Conservation (phyloP, 2,113 vertebrate species). For the Gymnarchus niloticus region DNA sequence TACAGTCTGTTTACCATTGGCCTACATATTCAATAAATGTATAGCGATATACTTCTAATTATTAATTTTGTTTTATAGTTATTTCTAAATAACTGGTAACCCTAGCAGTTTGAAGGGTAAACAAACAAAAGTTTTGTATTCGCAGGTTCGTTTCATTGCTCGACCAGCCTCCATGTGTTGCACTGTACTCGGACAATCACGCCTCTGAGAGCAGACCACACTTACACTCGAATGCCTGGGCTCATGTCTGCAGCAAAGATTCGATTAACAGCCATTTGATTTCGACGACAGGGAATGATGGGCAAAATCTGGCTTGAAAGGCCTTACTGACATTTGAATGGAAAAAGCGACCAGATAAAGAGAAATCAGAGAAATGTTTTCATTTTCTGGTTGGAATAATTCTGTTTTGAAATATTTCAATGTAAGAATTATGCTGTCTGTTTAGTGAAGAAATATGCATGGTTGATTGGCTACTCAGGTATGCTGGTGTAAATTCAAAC, state of each 20-base stretch:
- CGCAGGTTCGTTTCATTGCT: neutral
- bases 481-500: no score
- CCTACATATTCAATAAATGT: neutral
- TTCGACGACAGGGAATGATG: neutral
- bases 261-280: neutral
- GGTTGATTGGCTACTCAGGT: neutral
- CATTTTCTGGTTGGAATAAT: no score
- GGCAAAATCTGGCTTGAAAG: neutral
- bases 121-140: neutral
- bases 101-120: neutral
- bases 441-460: neutral
- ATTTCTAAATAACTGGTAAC: neutral
- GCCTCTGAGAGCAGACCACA: neutral
- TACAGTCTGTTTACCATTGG: neutral
- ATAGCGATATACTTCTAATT: neutral
- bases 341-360: neutral
- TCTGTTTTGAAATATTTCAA: no score
- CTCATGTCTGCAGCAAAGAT: neutral
- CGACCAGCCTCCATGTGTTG: neutral
- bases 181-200: neutral
- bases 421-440: neutral
- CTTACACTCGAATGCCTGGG: neutral
- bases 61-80: neutral
- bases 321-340: neutral
- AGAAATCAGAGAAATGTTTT: neutral